Evolutionary conservation across 2,888 invertebrate genomes (phyloP).

Genomic region (Mesorhabditis belari): DNA sequence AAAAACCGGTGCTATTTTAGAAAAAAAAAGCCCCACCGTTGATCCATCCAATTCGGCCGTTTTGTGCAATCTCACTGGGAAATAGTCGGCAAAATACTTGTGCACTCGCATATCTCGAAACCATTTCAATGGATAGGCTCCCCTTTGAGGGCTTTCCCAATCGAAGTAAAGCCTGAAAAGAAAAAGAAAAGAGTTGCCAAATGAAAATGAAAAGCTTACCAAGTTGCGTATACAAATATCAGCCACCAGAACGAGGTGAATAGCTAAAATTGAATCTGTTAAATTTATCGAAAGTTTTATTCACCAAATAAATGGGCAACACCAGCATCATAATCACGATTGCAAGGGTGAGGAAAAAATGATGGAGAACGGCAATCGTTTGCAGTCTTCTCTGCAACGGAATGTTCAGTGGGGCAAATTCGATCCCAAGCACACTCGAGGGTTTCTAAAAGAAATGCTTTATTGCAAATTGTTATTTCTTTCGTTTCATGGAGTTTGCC

Average conservation of each 20-base stretch:
- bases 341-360: constrained; percentile 64
- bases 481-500: no score
- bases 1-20: no score
- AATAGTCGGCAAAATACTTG: constrained; percentile 72
- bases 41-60: constrained; percentile 66
- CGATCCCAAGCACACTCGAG: constrained; percentile 63
- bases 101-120: constrained; percentile 60
- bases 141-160: constrained; percentile 60
- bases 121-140: constrained; percentile 35
- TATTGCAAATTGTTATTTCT: no score
- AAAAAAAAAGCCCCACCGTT: background rate
- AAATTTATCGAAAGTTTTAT: background rate
- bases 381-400: constrained; percentile 74
- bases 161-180: constrained; percentile 66
- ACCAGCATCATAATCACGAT: constrained; percentile 54
- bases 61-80: constrained; percentile 76
- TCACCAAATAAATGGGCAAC: constrained; percentile 54
- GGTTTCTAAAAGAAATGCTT: no score
- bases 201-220: no score
- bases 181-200: no score
- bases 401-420: constrained; percentile 76
- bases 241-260: constrained; percentile 49
- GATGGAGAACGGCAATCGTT: constrained; percentile 69
- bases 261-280: constrained; percentile 20
- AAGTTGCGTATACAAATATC: constrained; percentile 53